A percentile compares a stretch with the other conserved stretches of the same genome.
These are phyloP conservation scores for Empidonax traillii DNA, from an alignment of 2,113 vertebrate genomes.

Conservation along the genomic window DNA sequence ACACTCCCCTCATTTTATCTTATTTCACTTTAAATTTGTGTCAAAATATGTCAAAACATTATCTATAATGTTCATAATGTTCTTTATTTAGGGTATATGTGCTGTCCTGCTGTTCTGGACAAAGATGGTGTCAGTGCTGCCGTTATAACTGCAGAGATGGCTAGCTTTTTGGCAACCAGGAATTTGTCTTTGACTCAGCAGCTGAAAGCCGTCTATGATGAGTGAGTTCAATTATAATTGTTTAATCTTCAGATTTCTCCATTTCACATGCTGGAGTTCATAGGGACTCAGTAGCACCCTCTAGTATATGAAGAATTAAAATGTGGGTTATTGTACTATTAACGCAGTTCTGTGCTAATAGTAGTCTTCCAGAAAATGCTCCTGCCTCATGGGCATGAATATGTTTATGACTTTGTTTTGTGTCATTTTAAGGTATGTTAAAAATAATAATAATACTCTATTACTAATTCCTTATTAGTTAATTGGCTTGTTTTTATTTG, in stretches of 20 bases:
- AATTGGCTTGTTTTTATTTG: not conserved
- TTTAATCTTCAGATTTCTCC: not conserved
- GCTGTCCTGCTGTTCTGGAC: slow-evolving; percentile 91
- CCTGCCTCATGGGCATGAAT: not conserved
- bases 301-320: not conserved
- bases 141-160: slow-evolving; percentile 90
- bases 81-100: slow-evolving; percentile 91
- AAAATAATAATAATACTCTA: not conserved
- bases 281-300: not conserved
- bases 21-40: not conserved
- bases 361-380: not conserved
- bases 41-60: not conserved
- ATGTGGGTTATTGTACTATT: not conserved
- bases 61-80: not conserved
- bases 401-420: not conserved
- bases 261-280: not conserved
- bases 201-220: slow-evolving; percentile 85
- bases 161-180: slow-evolving; percentile 84
- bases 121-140: slow-evolving; percentile 97
- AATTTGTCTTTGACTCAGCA: slow-evolving; percentile 85
- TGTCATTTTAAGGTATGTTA: not conserved
- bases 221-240: slow-evolving; percentile 77
- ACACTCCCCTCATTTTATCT: not conserved
- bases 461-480: not conserved
- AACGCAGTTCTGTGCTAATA: not conserved